These are phyloP conservation scores for Anolis apletophallus DNA, from an alignment of 2,797 vertebrate species.

Conservation along the genomic window DNA sequence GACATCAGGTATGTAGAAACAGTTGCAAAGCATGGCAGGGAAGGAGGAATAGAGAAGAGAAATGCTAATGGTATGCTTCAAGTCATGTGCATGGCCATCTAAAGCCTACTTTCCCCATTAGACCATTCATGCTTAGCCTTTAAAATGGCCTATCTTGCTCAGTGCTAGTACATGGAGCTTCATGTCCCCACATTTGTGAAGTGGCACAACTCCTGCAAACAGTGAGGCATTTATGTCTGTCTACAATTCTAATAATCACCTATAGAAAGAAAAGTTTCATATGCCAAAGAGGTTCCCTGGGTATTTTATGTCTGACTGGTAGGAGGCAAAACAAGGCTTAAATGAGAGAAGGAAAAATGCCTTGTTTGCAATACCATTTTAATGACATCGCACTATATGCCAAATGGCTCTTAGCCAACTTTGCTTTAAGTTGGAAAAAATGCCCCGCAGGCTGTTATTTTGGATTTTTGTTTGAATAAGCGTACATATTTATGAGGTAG, in stretches of 20 bases:
- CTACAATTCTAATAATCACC: neutral
- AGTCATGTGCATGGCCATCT: neutral
- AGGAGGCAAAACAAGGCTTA: neutral
- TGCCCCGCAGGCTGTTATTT: neutral
- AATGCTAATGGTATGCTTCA: neutral
- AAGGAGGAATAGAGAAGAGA: neutral
- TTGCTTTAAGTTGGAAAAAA: slow-evolving; percentile 24
- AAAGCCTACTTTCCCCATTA: neutral
- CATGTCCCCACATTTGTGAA: neutral
- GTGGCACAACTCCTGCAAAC: neutral
- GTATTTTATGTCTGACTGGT: slow-evolving; percentile 12
- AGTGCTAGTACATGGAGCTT: neutral
- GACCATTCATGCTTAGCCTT: neutral
- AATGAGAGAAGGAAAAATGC: neutral
- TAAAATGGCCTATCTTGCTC: neutral
- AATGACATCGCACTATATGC: neutral
- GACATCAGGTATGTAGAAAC: neutral
- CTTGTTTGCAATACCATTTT: slow-evolving; percentile 20
- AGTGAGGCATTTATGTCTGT: neutral
- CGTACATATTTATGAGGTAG: slow-evolving; percentile 30
- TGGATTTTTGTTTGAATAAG: slow-evolving; percentile 26
- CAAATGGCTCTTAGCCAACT: slow-evolving; percentile 29
- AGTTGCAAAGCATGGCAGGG: neutral
- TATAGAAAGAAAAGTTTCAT: slow-evolving; percentile 5
- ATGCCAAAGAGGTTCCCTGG: slow-evolving; percentile 10